These are phyloP conservation scores for Atethmia centrago DNA, from an alignment of 2,888 invertebrate species.

Conservation along the genomic window DNA sequence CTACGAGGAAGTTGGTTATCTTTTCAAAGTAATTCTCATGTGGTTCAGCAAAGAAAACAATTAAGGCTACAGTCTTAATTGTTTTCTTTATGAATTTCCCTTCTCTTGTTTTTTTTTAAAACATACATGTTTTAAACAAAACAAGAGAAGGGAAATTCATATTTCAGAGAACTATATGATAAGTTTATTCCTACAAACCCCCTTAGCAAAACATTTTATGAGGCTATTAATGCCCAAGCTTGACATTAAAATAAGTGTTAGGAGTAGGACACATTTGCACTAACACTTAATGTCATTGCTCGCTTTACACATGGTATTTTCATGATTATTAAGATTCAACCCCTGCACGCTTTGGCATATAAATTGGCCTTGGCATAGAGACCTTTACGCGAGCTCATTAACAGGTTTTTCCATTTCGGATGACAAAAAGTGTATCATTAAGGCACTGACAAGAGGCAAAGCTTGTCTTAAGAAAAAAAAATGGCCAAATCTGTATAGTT, in stretches of 20 bases:
- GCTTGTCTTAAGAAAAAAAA: no score
- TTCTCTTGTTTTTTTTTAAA: no score
- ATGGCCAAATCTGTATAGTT: no score
- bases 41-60: constrained; percentile 5
- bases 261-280: constrained; percentile 26
- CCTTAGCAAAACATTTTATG: constrained; percentile 19
- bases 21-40: constrained; percentile 4
- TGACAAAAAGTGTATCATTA: constrained; percentile 44
- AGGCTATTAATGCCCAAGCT: constrained; percentile 9
- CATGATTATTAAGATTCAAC: constrained; percentile 48
- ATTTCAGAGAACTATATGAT: neutral
- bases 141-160: neutral
- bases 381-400: constrained; percentile 45
- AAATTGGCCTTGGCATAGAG: constrained; percentile 37
- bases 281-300: constrained; percentile 49
- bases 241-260: constrained; percentile 47
- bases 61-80: no score
- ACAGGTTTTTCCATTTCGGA: constrained; percentile 44
- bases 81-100: no score
- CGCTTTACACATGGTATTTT: constrained; percentile 53
- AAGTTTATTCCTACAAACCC: neutral
- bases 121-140: neutral
- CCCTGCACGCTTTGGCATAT: constrained; percentile 50
- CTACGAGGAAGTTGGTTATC: neutral
- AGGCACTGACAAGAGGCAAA: no score